Percentiles rank a stretch among this genome's conserved stretches.
Conservation (phyloP, 2,888 invertebrate genomes). For the Plagiodera versicolora region DNA sequence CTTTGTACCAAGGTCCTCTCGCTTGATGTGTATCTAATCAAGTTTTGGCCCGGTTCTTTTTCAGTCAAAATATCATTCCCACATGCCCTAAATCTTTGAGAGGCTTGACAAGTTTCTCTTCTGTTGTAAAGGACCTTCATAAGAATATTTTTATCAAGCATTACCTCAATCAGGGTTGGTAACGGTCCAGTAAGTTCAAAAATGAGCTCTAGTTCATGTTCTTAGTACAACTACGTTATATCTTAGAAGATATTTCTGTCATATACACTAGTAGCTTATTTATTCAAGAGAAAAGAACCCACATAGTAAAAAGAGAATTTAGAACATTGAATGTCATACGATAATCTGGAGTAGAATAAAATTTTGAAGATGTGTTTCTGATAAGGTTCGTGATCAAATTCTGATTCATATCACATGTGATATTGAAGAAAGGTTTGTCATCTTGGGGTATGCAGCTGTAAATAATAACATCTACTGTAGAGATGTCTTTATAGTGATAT, state of each 20-base stretch:
- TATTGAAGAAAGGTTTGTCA: neutral
- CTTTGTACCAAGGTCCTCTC: too few relatives aligned
- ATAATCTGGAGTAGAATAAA: too few relatives aligned
- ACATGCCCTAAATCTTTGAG: slow-evolving; percentile 21
- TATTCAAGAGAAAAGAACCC: neutral
- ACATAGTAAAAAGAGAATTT: too few relatives aligned
- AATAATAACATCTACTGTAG: neutral
- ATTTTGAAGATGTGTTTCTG: too few relatives aligned
- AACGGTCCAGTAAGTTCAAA: slow-evolving; percentile 33
- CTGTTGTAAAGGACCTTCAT: slow-evolving; percentile 25
- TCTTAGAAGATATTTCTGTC: slow-evolving; percentile 6
- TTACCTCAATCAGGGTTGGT: slow-evolving; percentile 33
- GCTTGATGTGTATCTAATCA: too few relatives aligned
- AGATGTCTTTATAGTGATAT: slow-evolving; percentile 9
- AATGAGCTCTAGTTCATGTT: slow-evolving; percentile 25
- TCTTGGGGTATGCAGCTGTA: neutral
- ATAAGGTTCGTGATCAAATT: too few relatives aligned
- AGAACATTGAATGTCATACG: too few relatives aligned
- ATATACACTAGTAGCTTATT: slow-evolving; percentile 21
- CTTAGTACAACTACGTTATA: slow-evolving; percentile 11
- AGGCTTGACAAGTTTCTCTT: slow-evolving; percentile 23
- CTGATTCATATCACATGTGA: too few relatives aligned
- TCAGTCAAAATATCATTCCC: slow-evolving; percentile 3
- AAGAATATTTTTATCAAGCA: slow-evolving; percentile 16
- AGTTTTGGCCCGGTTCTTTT: too few relatives aligned